Conservation (phyloP, 2,888 invertebrate species). For the Pelosia muscerda region DNA sequence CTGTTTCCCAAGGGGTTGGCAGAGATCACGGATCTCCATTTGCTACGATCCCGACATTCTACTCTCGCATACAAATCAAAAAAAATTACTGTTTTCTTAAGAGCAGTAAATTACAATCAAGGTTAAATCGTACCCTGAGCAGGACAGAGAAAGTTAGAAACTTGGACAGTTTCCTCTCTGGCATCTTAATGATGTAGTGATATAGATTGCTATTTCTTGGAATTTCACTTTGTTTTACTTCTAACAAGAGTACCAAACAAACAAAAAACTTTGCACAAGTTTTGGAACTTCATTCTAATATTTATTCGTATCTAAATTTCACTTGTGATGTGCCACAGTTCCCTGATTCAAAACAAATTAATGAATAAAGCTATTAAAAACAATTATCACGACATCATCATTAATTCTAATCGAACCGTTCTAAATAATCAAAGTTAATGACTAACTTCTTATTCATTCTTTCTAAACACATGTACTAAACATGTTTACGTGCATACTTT, state of each 20-base stretch:
- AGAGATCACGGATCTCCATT: too few relatives aligned
- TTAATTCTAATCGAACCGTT: too few relatives aligned
- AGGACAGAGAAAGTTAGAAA: background rate
- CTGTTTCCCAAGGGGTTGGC: too few relatives aligned
- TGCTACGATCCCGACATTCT: too few relatives aligned
- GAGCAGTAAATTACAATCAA: background rate
- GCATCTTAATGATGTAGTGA: background rate
- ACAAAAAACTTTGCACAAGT: background rate
- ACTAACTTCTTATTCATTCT: too few relatives aligned
- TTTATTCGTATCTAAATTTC: background rate
- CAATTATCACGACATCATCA: too few relatives aligned
- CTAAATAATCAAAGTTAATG: too few relatives aligned
- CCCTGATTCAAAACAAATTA: background rate
- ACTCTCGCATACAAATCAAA: background rate
- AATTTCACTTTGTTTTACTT: background rate
- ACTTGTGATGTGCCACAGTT: background rate
- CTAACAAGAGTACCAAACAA: background rate
- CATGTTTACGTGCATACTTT: too few relatives aligned
- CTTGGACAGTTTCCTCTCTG: background rate
- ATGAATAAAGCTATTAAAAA: too few relatives aligned
- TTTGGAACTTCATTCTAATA: background rate
- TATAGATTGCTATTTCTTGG: background rate
- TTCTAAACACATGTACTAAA: too few relatives aligned
- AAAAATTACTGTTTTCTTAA: background rate
- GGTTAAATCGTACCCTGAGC: background rate